Evolutionary conservation across 2,888 invertebrate species (phyloP).

Genomic region (Hecatera dysodea): DNA sequence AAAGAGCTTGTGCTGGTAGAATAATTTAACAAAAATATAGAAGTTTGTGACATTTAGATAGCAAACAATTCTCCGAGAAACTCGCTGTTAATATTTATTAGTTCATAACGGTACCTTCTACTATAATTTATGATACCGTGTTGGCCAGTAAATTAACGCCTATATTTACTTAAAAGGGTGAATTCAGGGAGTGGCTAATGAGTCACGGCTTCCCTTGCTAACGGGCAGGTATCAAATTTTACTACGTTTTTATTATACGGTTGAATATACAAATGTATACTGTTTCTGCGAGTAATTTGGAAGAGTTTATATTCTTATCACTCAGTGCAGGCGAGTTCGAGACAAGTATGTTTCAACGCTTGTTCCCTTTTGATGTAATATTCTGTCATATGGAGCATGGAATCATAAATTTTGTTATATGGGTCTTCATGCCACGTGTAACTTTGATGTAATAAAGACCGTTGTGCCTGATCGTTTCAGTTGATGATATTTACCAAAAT

Average conservation of each 20-base stretch:
- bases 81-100: not conserved
- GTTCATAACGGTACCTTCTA: slow-evolving; percentile 1
- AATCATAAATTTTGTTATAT: not conserved
- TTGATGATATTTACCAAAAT: not conserved
- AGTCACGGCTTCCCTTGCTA: slow-evolving; percentile 38
- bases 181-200: slow-evolving; percentile 53
- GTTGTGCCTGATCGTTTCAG: not conserved
- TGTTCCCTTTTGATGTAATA: not conserved
- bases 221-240: slow-evolving; percentile 28
- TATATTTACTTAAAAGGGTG: slow-evolving; percentile 44
- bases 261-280: slow-evolving; percentile 20
- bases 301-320: slow-evolving; percentile 22
- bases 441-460: no score
- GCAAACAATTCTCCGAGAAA: not conserved
- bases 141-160: slow-evolving; percentile 32
- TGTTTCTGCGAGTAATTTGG: not conserved
- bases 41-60: not conserved
- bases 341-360: not conserved
- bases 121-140: slow-evolving; percentile 37
- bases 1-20: not conserved
- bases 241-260: slow-evolving; percentile 23
- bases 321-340: not conserved
- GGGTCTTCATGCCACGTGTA: not conserved
- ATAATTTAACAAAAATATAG: not conserved
- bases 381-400: not conserved